Evolutionary conservation across 2,113 vertebrate genomes (phyloP).

Genomic region (Etia nguti): DNA sequence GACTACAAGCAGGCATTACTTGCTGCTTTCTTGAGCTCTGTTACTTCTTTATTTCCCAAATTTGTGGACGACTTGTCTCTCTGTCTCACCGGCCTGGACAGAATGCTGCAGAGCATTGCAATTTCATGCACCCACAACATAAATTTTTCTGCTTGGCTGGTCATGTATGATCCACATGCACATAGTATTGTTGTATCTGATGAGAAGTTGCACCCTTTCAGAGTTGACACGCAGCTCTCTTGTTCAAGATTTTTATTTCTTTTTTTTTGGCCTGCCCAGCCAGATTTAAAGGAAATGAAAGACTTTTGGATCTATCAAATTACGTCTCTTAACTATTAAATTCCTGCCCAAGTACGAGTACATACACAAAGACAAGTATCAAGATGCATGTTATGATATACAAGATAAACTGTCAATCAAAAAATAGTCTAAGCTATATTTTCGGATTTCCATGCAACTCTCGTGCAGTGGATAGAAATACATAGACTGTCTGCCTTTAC

Average conservation of each 20-base stretch:
- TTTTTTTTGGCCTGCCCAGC: background rate
- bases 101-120: conserved; percentile 51
- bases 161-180: conserved; percentile 39
- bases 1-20: conserved; percentile 17
- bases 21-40: background rate
- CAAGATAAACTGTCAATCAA: background rate
- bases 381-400: background rate
- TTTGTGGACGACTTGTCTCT: conserved; percentile 20
- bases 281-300: background rate
- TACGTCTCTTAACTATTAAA: background rate
- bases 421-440: background rate
- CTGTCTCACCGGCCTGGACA: conserved; percentile 10
- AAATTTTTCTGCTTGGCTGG: conserved; percentile 45
- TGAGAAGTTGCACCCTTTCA: conserved; percentile 8
- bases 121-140: conserved; percentile 47
- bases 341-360: background rate
- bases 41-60: conserved; percentile 37
- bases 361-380: background rate
- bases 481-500: background rate
- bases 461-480: background rate
- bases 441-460: background rate
- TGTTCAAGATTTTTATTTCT: background rate
- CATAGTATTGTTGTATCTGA: conserved; percentile 32
- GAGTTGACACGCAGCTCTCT: background rate
- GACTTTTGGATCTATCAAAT: background rate